Evolutionary conservation across 2,888 invertebrate species (phyloP), one percentile per base, ranked within the genome.

Genomic region (Drosophila nigricruria): DNA sequence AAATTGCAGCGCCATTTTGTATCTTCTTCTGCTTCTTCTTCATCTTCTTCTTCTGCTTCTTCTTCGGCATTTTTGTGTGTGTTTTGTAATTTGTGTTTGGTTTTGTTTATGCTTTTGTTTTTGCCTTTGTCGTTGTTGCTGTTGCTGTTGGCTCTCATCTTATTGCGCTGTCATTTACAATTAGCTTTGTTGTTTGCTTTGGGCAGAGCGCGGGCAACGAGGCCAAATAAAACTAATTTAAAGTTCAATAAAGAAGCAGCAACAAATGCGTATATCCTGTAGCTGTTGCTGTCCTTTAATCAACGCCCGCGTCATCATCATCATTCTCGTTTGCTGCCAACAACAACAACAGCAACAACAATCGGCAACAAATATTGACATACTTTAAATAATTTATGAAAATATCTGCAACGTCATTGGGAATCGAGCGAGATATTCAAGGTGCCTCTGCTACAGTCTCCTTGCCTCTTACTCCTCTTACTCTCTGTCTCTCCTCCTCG

Each of bases 221-320:
- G 73, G 58, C 53, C 68, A 84, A 85, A 88, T 84, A 77, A 87
- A 86, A 87, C 87, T 87, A 88, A 86, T 88, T 86, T 86, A 77
- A 86, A 86, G 86, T 88, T 86, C 86, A 87, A 86, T 82, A 84
- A 81, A 80, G 78, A 78, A 71, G 66, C 70, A 58, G 45, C 65
- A 75, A 80, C 65, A 77, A 80, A 45, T 73, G 25, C 50, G 36
- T 36, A 49, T 56, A 38, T 54, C 20, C 43, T 56, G 56, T 47
- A 18, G 47, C 47, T 12, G 47, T 67, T 61, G 65, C 45, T 47
- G 45, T 66, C 69, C 77, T 82, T 75, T 80, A 80, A 82, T 84
- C 88, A 78, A 67, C 54, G 49, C 53, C 63, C 63, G 59, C 52
- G 47, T 50, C 65, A 58, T 42, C 40, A 27, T 27, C 23, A 53